phyloP scores from a whole-genome alignment of 2,888 invertebrate species.

The Drosophila meridionalis region DNA sequence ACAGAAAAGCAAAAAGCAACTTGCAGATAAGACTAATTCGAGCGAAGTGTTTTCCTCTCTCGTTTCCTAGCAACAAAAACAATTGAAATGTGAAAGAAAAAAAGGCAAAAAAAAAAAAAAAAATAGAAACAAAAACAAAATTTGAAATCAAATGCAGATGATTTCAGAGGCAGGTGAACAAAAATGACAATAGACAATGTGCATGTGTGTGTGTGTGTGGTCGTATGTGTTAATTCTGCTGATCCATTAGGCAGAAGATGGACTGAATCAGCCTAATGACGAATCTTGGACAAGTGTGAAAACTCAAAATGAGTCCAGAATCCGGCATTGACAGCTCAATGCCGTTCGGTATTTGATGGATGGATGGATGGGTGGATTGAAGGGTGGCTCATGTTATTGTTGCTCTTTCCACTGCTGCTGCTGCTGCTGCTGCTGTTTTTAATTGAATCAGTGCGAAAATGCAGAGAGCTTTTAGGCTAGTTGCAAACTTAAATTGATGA shows the following conservation, averaged over 20 bases:
- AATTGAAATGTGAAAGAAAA: slow-evolving; percentile 21
- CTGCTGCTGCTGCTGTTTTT: slow-evolving; percentile 2
- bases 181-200: slow-evolving; percentile 37
- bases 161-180: slow-evolving; percentile 59
- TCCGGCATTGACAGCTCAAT: slow-evolving; percentile 43
- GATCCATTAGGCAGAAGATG: slow-evolving; percentile 58
- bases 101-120: slow-evolving; percentile 8
- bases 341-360: slow-evolving; percentile 40
- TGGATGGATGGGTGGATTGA: slow-evolving; percentile 31
- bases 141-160: slow-evolving; percentile 64
- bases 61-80: slow-evolving; percentile 37
- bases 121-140: slow-evolving; percentile 22
- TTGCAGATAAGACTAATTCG: slow-evolving; percentile 40
- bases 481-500: slow-evolving; percentile 18
- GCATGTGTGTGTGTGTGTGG: slow-evolving; percentile 3
- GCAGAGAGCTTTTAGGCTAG: slow-evolving; percentile 26
- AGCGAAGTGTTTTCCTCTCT: slow-evolving; percentile 33
- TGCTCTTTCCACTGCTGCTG: neutral
- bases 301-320: slow-evolving; percentile 36
- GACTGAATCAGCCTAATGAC: slow-evolving; percentile 44
- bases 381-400: slow-evolving; percentile 10
- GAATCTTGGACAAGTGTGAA: slow-evolving; percentile 47
- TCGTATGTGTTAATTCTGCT: slow-evolving; percentile 11
- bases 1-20: slow-evolving; percentile 24
- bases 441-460: slow-evolving; percentile 23